phyloP scores from a whole-genome alignment of 2,113 vertebrate species.

The Spea bombifrons region DNA sequence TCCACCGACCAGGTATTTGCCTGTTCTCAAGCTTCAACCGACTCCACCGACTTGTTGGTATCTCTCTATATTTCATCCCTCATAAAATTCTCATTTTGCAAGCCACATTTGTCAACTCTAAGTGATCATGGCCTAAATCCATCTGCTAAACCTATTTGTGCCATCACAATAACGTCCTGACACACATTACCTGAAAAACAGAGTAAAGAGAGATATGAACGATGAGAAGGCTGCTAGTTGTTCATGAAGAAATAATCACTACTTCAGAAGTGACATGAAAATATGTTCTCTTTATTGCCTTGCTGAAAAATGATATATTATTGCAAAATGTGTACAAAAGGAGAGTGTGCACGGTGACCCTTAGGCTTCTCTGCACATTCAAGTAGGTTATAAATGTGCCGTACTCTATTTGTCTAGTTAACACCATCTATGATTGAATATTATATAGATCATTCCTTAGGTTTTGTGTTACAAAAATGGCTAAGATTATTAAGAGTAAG shows the following conservation, averaged over 20 bases:
- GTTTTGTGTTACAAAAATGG: no score
- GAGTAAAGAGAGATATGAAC: neutral
- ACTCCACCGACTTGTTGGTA: neutral
- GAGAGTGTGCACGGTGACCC: neutral
- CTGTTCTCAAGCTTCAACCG: constrained; percentile 20
- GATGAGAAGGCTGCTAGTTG: no score
- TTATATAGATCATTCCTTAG: no score
- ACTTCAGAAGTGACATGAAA: no score
- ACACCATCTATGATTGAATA: no score
- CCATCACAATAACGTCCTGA: neutral
- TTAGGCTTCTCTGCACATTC: no score
- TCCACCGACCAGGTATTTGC: constrained; percentile 11
- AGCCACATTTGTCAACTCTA: constrained; percentile 16
- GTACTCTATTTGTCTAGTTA: no score
- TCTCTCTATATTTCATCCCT: constrained; percentile 29
- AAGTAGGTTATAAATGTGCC: no score
- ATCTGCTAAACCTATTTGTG: constrained; percentile 6
- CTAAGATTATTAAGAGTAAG: no score
- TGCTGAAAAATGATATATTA: neutral
- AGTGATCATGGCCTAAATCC: neutral
- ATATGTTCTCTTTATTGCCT: no score
- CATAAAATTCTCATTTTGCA: constrained; percentile 18
- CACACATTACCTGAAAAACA: neutral
- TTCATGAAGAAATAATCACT: no score
- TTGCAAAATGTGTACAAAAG: neutral